Conservation (phyloP, 2,888 invertebrate species). For the Eurytoma californica region DNA sequence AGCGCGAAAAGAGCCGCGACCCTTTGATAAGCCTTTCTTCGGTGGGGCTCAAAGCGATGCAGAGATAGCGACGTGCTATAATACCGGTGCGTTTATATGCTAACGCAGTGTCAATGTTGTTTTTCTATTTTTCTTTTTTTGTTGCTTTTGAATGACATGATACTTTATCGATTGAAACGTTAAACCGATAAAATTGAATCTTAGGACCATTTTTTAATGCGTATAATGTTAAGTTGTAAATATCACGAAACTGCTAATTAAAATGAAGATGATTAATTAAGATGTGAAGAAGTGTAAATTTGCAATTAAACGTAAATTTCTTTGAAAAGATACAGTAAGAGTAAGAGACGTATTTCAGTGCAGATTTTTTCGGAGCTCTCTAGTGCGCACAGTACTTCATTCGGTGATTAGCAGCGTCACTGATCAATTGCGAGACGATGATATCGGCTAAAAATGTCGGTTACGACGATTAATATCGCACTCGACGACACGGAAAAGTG, state of each 20-base stretch:
- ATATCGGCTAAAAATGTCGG: constrained; percentile 41
- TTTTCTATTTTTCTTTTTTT: neutral
- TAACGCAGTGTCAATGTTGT: neutral
- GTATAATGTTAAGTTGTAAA: no score
- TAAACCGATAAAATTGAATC: no score
- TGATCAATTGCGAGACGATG: constrained; percentile 37
- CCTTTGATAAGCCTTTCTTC: constrained; percentile 12
- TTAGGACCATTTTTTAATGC: no score
- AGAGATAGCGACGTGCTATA: no score
- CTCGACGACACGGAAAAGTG: constrained; percentile 21
- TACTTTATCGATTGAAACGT: no score
- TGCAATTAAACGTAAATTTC: no score
- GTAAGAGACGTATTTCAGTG: no score
- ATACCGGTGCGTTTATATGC: neutral
- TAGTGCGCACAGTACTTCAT: constrained; percentile 5
- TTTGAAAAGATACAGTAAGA: no score
- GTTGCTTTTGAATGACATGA: neutral
- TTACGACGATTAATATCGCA: constrained; percentile 45
- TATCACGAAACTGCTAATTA: no score
- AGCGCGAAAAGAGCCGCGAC: neutral
- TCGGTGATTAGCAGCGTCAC: neutral
- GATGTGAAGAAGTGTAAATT: no score
- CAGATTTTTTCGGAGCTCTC: neutral
- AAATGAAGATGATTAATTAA: no score
- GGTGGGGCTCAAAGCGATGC: no score